A percentile compares a stretch with the other conserved stretches of the same genome.
phyloP scores from a whole-genome alignment of 2,888 invertebrate species.

The Lobophora halterata region DNA sequence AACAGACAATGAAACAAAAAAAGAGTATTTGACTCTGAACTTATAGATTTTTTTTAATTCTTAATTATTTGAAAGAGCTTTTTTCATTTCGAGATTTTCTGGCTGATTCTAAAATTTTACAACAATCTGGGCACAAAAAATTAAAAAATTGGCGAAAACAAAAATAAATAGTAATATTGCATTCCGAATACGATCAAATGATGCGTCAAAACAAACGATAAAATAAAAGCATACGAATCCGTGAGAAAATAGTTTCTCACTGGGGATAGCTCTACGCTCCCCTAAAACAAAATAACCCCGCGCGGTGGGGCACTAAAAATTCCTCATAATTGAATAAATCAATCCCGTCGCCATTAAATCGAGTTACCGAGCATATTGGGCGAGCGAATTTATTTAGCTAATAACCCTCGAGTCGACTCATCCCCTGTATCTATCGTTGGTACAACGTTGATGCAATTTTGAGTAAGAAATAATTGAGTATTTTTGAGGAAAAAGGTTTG shows the following conservation, averaged over 20 bases:
- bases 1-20: too few relatives aligned
- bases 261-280: too few relatives aligned
- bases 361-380: slow-evolving; percentile 80
- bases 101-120: too few relatives aligned
- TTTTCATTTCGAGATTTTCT: too few relatives aligned
- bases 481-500: too few relatives aligned
- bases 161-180: slow-evolving; percentile 27
- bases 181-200: slow-evolving; percentile 14
- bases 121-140: too few relatives aligned
- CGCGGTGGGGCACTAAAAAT: slow-evolving; percentile 77
- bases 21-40: too few relatives aligned
- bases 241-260: slow-evolving; percentile 75
- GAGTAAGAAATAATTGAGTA: too few relatives aligned
- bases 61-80: too few relatives aligned
- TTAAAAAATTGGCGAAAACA: too few relatives aligned
- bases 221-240: slow-evolving; percentile 61
- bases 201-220: slow-evolving; percentile 30
- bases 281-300: slow-evolving; percentile 76
- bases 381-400: slow-evolving; percentile 80
- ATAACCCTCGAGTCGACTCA: slow-evolving; percentile 64
- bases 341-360: slow-evolving; percentile 81
- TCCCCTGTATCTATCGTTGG: slow-evolving; percentile 42
- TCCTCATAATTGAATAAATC: slow-evolving; percentile 81
- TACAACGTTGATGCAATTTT: slow-evolving; percentile 11
- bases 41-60: too few relatives aligned